Evolutionary conservation across 1,140 invertebrate genomes (phyloP).

Genomic region (Saccostrea cuccullata): DNA sequence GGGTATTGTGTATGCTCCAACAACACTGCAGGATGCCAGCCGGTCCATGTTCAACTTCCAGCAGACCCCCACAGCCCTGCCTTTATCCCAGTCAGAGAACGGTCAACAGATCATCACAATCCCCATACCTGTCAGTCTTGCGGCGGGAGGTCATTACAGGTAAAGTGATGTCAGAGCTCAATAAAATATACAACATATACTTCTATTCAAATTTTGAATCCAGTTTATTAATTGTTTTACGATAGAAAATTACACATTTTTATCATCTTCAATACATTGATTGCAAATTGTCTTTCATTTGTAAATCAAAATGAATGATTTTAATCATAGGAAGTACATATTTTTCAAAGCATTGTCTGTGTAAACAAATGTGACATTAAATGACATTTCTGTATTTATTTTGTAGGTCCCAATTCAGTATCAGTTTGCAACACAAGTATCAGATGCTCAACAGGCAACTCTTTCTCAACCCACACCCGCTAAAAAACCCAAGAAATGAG

Average conservation of each 20-base stretch:
- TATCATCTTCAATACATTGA: too few relatives aligned
- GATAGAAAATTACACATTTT: too few relatives aligned
- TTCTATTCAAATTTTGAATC: too few relatives aligned
- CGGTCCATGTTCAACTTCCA: conserved; percentile 74
- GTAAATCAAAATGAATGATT: too few relatives aligned
- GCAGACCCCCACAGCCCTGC: conserved; percentile 68
- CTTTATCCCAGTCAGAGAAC: conserved; percentile 64
- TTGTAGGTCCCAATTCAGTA: conserved; percentile 10
- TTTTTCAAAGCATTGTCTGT: too few relatives aligned
- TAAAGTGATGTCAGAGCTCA: conserved; percentile 32
- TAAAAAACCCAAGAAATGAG: conserved; percentile 49
- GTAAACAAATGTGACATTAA: too few relatives aligned
- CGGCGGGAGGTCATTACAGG: conserved; percentile 58
- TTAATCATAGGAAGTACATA: too few relatives aligned
- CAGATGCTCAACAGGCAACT: conserved; percentile 34
- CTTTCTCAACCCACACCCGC: conserved; percentile 50
- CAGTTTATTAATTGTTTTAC: too few relatives aligned
- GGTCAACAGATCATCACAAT: conserved; percentile 72
- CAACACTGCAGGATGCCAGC: conserved; percentile 63
- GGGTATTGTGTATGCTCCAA: conserved; percentile 76
- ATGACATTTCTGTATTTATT: background rate
- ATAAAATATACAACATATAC: too few relatives aligned
- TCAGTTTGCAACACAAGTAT: conserved; percentile 39
- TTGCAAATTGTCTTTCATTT: too few relatives aligned
- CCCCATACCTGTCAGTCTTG: conserved; percentile 70